These are phyloP conservation scores for Spinibarbus caldwelli DNA, from an alignment of 2,797 vertebrate genomes.

Conservation along the genomic window DNA sequence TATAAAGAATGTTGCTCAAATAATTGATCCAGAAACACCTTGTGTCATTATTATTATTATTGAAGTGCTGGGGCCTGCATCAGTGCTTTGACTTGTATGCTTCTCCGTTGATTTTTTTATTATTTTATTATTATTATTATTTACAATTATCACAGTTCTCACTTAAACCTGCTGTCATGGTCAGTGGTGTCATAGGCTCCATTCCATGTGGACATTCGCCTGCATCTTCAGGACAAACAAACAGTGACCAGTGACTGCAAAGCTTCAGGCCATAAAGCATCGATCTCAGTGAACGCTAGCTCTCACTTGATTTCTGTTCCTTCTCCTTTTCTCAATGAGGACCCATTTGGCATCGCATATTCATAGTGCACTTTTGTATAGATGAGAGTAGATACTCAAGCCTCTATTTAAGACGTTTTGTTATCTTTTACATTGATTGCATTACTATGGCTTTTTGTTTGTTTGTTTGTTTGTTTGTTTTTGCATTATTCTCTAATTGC, in stretches of 20 bases:
- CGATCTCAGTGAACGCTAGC: constrained; percentile 66
- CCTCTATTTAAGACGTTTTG: constrained; percentile 79
- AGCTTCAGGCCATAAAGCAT: constrained; percentile 63
- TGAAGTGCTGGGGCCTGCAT: constrained; percentile 68
- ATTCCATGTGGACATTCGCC: constrained; percentile 60
- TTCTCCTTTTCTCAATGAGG: constrained; percentile 54
- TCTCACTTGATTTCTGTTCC: constrained; percentile 47
- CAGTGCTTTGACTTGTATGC: constrained; percentile 65
- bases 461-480: too few relatives aligned
- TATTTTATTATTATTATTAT: constrained; percentile 63
- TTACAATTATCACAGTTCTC: constrained; percentile 58
- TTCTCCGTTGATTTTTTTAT: constrained; percentile 68
- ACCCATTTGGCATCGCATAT: constrained; percentile 73
- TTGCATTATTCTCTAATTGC: constrained; percentile 61
- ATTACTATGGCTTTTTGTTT: constrained; percentile 71
- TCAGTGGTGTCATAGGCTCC: constrained; percentile 60
- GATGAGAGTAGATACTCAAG: constrained; percentile 71
- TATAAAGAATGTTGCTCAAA: constrained; percentile 74
- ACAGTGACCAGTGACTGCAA: constrained; percentile 69
- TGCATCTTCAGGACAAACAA: constrained; percentile 50
- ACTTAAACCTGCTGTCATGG: constrained; percentile 55
- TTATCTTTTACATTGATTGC: constrained; percentile 79
- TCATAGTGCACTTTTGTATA: constrained; percentile 83
- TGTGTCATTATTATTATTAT: constrained; percentile 66
- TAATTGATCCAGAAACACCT: constrained; percentile 70